Conservation (phyloP, 64 coral and sea anemone species). For the Catalaphyllia jardinei region DNA sequence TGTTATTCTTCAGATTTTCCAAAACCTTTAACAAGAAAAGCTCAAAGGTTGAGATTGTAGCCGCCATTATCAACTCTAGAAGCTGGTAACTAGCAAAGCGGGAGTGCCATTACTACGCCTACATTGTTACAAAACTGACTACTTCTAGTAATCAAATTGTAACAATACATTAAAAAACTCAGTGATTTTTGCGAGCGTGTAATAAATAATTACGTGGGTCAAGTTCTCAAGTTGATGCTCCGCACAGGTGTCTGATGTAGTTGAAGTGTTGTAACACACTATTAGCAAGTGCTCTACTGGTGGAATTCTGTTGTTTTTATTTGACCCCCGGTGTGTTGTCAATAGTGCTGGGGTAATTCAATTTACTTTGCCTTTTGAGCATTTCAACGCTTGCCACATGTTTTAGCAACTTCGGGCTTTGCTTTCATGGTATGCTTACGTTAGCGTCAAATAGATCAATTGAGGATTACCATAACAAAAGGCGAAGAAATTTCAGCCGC, state of each 20-base stretch:
- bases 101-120: too few species aligned
- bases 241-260: conserved; percentile 20
- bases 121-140: too few species aligned
- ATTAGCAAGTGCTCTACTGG: conserved; percentile 22
- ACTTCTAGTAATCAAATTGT: background rate
- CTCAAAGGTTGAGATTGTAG: too few species aligned
- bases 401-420: background rate
- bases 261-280: conserved; percentile 16
- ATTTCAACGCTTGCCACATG: conserved; percentile 20
- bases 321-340: background rate
- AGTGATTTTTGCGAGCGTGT: background rate
- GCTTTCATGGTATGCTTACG: conserved; percentile 24
- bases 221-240: background rate
- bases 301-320: conserved; percentile 36
- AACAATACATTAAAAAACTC: background rate
- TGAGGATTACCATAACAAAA: conserved; percentile 27
- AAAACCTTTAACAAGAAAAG: too few species aligned
- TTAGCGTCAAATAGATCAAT: conserved; percentile 19
- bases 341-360: conserved; percentile 5
- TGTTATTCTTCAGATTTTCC: too few species aligned
- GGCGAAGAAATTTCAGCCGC: conserved; percentile 24
- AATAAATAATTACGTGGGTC: background rate
- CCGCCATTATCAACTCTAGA: too few species aligned
- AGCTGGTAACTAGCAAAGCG: too few species aligned
- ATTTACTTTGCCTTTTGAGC: background rate